These are phyloP conservation scores for Neoaliturus tenellus DNA, from an alignment of 2,888 invertebrate species.

Conservation along the genomic window DNA sequence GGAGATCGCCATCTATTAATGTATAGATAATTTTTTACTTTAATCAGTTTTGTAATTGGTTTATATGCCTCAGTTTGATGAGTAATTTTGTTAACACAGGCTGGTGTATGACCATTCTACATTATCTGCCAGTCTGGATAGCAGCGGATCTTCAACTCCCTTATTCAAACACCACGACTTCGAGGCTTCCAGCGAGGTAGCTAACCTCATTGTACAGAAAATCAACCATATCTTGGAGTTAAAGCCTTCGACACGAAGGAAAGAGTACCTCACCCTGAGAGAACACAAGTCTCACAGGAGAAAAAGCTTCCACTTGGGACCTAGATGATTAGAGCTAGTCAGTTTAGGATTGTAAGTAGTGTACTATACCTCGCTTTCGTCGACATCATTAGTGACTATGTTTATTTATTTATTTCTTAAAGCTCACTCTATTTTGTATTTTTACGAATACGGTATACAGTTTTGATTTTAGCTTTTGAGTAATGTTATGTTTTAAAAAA, in stretches of 20 bases:
- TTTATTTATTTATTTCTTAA: slow-evolving; percentile 40
- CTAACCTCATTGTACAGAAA: slow-evolving; percentile 91
- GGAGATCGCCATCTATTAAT: no score
- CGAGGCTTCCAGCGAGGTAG: slow-evolving; percentile 85
- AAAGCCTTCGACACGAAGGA: slow-evolving; percentile 89
- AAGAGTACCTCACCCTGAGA: slow-evolving; percentile 87
- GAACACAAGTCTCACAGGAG: slow-evolving; percentile 81
- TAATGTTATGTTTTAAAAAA: slow-evolving; percentile 27
- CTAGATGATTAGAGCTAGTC: slow-evolving; percentile 66
- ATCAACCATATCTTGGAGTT: slow-evolving; percentile 91
- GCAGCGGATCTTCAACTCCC: slow-evolving; percentile 66
- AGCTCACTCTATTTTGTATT: slow-evolving; percentile 38
- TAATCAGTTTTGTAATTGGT: no score
- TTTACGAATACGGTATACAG: slow-evolving; percentile 13
- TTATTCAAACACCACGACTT: slow-evolving; percentile 91
- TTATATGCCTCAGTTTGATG: no score
- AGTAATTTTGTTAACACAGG: no score
- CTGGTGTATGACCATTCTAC: slow-evolving; percentile 66
- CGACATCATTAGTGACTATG: slow-evolving; percentile 30
- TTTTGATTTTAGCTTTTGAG: slow-evolving; percentile 37
- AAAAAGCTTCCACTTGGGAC: slow-evolving; percentile 74
- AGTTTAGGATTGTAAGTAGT: slow-evolving; percentile 55
- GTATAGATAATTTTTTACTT: no score
- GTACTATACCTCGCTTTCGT: slow-evolving; percentile 54
- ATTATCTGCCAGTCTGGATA: slow-evolving; percentile 66